These are phyloP conservation scores for Dasypus novemcinctus DNA, from an alignment of 2,113 vertebrate species.

Conservation along the genomic window DNA sequence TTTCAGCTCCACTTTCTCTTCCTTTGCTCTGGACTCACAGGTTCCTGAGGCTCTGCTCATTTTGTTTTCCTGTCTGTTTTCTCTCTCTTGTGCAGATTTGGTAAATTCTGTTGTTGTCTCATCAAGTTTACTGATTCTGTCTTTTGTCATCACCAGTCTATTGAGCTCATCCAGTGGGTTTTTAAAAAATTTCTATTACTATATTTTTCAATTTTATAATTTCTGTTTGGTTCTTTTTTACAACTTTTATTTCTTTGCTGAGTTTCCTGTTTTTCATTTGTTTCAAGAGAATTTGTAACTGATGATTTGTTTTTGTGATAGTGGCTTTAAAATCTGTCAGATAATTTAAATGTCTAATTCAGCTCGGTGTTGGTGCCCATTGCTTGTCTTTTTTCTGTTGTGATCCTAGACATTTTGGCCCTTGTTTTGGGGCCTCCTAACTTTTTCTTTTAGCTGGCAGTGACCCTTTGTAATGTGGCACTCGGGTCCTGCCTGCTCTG, in stretches of 20 bases:
- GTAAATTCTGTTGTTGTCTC: neutral
- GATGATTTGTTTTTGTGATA: no score
- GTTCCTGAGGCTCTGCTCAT: fast-evolving
- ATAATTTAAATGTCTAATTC: no score
- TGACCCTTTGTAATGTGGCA: no score
- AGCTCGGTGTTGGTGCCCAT: no score
- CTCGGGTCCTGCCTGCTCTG: neutral
- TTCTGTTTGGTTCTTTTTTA: no score
- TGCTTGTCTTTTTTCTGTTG: neutral
- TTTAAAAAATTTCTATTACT: neutral
- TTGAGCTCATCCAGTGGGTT: neutral
- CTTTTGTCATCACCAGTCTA: neutral
- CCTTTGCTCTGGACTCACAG: neutral
- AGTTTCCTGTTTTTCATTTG: neutral
- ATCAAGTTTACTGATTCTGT: fast-evolving
- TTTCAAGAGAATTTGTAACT: neutral
- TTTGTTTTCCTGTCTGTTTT: no score
- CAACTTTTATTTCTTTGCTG: neutral
- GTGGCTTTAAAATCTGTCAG: no score
- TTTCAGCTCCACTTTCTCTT: neutral
- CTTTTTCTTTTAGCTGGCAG: neutral
- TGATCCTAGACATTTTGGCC: neutral
- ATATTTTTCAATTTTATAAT: neutral
- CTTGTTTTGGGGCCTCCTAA: neutral
- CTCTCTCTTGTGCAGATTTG: neutral